Conservation (phyloP, 2,113 vertebrate genomes). For the Python bivittatus region DNA sequence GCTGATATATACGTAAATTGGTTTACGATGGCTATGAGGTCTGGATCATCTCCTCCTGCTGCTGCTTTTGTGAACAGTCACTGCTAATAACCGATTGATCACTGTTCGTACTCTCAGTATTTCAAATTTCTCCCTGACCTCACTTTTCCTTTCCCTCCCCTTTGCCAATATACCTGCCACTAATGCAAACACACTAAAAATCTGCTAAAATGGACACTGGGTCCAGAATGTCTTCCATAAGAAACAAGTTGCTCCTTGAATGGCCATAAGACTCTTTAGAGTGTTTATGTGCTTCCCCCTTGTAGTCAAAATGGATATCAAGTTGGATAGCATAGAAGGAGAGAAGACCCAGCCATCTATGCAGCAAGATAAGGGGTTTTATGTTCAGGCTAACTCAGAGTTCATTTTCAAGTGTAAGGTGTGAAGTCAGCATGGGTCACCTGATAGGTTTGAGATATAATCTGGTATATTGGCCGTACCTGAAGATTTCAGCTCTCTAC, state of each 20-base stretch:
- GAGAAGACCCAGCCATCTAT: background rate
- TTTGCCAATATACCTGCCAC: background rate
- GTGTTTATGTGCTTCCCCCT: background rate
- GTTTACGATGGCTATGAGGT: background rate
- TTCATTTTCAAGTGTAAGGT: constrained; percentile 43
- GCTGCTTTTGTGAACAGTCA: background rate
- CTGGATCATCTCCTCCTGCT: background rate
- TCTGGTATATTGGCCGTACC: constrained; percentile 36
- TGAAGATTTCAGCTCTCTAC: constrained; percentile 38
- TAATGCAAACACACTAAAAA: too few relatives aligned
- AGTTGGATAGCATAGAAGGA: background rate
- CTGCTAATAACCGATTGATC: background rate
- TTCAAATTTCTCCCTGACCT: background rate
- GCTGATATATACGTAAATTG: background rate
- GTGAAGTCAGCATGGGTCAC: constrained; percentile 42
- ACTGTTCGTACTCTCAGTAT: background rate
- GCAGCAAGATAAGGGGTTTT: background rate
- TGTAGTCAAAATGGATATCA: constrained; percentile 32
- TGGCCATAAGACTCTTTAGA: background rate
- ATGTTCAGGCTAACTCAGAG: constrained; percentile 6
- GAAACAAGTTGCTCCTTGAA: background rate
- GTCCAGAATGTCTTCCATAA: background rate
- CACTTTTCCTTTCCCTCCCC: too few relatives aligned
- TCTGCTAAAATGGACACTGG: background rate
- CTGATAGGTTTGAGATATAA: constrained; percentile 54